Evolutionary conservation across 2,113 vertebrate genomes (phyloP).

Genomic region (Podocnemis expansa): DNA sequence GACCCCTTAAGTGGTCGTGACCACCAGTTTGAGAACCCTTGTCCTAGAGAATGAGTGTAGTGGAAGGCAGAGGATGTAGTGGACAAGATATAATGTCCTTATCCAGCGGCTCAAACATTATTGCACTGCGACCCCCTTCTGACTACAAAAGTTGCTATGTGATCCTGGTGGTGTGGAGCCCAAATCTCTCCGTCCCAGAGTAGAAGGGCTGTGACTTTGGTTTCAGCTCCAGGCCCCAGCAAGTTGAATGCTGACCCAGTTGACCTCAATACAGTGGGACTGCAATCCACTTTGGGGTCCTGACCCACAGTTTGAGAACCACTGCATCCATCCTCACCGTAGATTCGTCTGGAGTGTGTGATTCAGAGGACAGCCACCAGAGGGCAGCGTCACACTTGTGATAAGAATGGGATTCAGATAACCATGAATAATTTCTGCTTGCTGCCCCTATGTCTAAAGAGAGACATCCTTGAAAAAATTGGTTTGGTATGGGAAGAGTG

Average conservation of each 20-base stretch:
- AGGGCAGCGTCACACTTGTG: slow-evolving; percentile 45
- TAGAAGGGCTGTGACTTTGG: no score
- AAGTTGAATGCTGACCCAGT: no score
- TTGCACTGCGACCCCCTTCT: no score
- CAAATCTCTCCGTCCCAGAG: no score
- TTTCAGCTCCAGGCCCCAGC: no score
- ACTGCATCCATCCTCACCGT: background rate
- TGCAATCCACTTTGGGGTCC: no score
- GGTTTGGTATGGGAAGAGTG: background rate
- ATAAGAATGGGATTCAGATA: background rate
- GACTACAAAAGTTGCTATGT: no score
- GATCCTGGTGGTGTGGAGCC: no score
- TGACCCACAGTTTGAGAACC: no score
- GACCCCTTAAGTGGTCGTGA: no score
- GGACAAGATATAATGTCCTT: accelerated
- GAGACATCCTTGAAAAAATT: background rate
- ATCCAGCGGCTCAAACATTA: background rate
- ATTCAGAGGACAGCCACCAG: slow-evolving; percentile 55
- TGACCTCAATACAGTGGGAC: no score
- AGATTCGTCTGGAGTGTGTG: background rate
- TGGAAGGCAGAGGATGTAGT: background rate
- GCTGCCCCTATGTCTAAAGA: background rate
- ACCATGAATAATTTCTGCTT: background rate
- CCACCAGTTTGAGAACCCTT: no score
- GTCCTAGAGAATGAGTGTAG: background rate